phyloP scores from a whole-genome alignment of 2,797 vertebrate genomes.

The Brachyalestes nurse region DNA sequence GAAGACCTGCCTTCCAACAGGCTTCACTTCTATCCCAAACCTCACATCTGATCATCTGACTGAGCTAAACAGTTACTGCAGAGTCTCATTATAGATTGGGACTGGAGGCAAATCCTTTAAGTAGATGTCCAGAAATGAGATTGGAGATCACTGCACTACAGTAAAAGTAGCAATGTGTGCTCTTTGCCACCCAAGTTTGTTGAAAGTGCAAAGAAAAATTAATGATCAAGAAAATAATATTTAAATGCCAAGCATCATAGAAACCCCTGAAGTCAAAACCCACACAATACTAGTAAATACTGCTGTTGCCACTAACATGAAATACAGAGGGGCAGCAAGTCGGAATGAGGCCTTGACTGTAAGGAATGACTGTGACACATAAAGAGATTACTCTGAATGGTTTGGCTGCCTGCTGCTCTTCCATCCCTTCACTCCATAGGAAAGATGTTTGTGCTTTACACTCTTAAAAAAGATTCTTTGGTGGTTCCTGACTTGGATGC shows the following conservation, averaged over 20 bases:
- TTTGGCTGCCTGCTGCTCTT: neutral
- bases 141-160: neutral
- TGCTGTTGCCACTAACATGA: slow-evolving; percentile 46
- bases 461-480: neutral
- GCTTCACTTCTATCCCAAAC: no score
- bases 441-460: neutral
- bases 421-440: neutral
- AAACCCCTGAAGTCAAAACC: neutral
- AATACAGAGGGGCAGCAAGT: slow-evolving; percentile 32
- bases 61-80: no score
- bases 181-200: neutral
- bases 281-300: neutral
- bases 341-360: neutral
- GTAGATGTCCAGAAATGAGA: neutral
- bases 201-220: neutral
- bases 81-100: neutral
- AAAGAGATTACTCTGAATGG: neutral
- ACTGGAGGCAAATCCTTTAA: neutral
- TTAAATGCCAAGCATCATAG: neutral
- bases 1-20: neutral
- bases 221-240: neutral
- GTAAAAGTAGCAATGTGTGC: neutral
- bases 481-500: neutral
- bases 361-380: neutral
- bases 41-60: no score